Evolutionary conservation across 2,113 vertebrate species (phyloP).

Genomic region (Gobius niger): DNA sequence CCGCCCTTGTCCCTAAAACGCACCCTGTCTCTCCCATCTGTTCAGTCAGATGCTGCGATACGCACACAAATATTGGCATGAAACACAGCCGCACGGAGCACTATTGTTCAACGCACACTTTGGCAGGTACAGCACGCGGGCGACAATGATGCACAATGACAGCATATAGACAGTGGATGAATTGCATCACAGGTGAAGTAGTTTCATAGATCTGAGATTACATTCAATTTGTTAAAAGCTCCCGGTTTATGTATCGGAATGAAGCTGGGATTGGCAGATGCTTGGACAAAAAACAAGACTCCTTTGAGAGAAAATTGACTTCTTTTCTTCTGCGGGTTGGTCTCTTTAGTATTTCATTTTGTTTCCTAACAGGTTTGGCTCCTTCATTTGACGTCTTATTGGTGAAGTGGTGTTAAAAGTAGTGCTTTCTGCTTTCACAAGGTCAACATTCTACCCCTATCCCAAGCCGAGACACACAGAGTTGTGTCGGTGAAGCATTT

Average conservation of each 20-base stretch:
- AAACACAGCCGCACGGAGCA: conserved; percentile 29
- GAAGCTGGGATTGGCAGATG: neutral
- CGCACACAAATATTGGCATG: conserved; percentile 19
- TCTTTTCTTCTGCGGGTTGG: neutral
- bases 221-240: neutral
- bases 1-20: conserved; percentile 62
- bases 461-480: neutral
- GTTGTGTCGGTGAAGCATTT: neutral
- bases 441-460: neutral
- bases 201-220: neutral
- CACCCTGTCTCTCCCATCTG: conserved; percentile 63
- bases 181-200: conserved; percentile 1
- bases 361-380: too few species aligned
- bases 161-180: neutral
- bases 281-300: neutral
- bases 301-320: neutral
- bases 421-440: neutral
- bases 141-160: neutral
- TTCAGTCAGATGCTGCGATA: conserved; percentile 53
- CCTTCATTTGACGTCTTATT: too few species aligned
- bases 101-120: conserved; percentile 40
- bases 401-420: neutral
- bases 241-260: neutral
- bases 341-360: neutral
- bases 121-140: conserved; percentile 42